Conservation (phyloP, 2,888 invertebrate genomes). For the Vandiemenella viatica region DNA sequence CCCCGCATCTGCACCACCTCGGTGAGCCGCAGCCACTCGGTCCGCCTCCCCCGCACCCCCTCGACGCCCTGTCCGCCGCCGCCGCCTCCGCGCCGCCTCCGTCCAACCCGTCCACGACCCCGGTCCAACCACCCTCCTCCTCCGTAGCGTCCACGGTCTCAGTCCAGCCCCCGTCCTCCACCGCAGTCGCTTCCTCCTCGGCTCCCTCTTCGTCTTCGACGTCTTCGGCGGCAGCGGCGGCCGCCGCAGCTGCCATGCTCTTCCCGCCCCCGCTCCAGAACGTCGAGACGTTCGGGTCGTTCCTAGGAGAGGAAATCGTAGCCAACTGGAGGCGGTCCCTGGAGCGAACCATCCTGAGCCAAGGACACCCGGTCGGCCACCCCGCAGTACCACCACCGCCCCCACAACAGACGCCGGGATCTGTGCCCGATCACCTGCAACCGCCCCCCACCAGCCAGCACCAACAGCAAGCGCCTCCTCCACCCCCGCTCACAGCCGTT, state of each 20-base stretch:
- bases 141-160: conserved; percentile 1
- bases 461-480: conserved; percentile 30
- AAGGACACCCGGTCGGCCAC: conserved; percentile 9
- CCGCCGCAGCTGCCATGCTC: conserved; percentile 28
- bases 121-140: conserved; percentile 1
- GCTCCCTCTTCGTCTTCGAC: conserved; percentile 19
- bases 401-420: background rate
- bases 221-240: conserved; percentile 26
- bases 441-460: conserved; percentile 22
- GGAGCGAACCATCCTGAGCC: conserved; percentile 33
- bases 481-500: conserved; percentile 31
- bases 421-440: background rate
- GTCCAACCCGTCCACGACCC: conserved; percentile 4
- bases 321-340: conserved; percentile 59
- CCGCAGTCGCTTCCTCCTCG: conserved; percentile 15
- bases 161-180: conserved; percentile 11
- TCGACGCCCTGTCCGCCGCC: conserved; percentile 3
- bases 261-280: conserved; percentile 44
- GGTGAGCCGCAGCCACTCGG: conserved; percentile 3
- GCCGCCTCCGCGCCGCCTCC: conserved; percentile 4
- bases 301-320: conserved; percentile 71
- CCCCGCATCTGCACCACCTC: conserved; percentile 7
- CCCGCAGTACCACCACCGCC: background rate
- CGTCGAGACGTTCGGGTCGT: conserved; percentile 55
- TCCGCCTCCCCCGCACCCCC: conserved; percentile 2